Evolutionary conservation across 1,140 invertebrate genomes (phyloP), one percentile per base, ranked within the genome.

Genomic region (Drosophila elegans): DNA sequence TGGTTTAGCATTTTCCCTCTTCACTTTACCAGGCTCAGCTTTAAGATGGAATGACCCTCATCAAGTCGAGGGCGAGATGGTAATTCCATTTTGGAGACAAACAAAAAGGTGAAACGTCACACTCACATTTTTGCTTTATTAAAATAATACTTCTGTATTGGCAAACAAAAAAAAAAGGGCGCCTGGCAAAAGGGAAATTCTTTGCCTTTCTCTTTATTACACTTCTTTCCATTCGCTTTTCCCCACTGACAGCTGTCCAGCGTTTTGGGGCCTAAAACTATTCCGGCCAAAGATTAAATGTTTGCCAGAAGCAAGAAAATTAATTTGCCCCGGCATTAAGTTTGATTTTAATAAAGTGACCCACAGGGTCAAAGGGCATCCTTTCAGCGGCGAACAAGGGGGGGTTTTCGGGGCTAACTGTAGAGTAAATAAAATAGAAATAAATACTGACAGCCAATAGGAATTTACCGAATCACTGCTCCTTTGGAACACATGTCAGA

Each of bases 341-440:
- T 89, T 89, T 89, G 84, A 89, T 89, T 89, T 89, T 89, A 89
- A 89, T 89, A 89, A 89, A 89, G 83, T 88, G 83, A 66, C 82
- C 62, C 74, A 32, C 11, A 38, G 61, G 44, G 42, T 48, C 32
- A 36, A 21, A 11, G 49, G 13, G n/a, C 49, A 51, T 21, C 9
- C 9, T 11, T 36, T 21, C 49, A 52, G 49, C 12, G 49, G 32
- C 32, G 13, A 16, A 11, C 11, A 29, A 3, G 34, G 13, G 4
- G n/a, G 49, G 49, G 3, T 9, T 7, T 34, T 34, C 3, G 13
- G 13, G 13, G 2, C 5, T 44, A 16, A 7, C 13, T 3, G 7
- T 2, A 13, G 5, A 16, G n/a, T 29, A 21, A 16, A 42, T 13
- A 3, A 6, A 16, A 16, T 7, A 13, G 16, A 21, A 16, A 32